Evolutionary conservation across 2,797 vertebrate genomes (phyloP).

Genomic region (Erethizon dorsatum): DNA sequence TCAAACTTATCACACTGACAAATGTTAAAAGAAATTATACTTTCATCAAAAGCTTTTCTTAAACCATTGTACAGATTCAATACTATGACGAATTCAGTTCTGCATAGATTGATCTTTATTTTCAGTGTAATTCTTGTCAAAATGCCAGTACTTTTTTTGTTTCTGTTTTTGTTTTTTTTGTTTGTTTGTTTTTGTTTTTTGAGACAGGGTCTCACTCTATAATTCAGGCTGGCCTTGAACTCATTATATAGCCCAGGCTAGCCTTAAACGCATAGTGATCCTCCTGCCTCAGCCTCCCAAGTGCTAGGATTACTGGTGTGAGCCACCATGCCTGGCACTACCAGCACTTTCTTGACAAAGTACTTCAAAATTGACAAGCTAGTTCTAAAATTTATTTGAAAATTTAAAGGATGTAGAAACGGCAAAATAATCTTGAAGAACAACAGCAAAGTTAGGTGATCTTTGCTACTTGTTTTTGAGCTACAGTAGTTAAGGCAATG

Average conservation of each 20-base stretch:
- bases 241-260: neutral
- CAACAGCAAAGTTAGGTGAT: conserved; percentile 43
- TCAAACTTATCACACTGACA: conserved; percentile 20
- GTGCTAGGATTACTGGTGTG: neutral
- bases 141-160: neutral
- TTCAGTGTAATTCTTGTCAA: conserved; percentile 4
- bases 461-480: conserved; percentile 14
- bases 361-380: conserved; percentile 37
- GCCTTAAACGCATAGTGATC: neutral
- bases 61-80: neutral
- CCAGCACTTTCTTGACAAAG: conserved; percentile 43
- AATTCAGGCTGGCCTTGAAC: neutral
- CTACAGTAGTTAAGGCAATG: neutral
- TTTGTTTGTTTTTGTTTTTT: neutral
- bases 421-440: conserved; percentile 42
- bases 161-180: too few species aligned
- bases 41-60: conserved; percentile 41
- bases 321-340: neutral
- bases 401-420: conserved; percentile 36
- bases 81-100: neutral
- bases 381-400: conserved; percentile 60
- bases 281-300: neutral
- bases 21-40: conserved; percentile 21
- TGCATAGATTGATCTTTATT: neutral
- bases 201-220: neutral